Evolutionary conservation across 2,113 vertebrate species (phyloP).

Genomic region (Perca fluviatilis): DNA sequence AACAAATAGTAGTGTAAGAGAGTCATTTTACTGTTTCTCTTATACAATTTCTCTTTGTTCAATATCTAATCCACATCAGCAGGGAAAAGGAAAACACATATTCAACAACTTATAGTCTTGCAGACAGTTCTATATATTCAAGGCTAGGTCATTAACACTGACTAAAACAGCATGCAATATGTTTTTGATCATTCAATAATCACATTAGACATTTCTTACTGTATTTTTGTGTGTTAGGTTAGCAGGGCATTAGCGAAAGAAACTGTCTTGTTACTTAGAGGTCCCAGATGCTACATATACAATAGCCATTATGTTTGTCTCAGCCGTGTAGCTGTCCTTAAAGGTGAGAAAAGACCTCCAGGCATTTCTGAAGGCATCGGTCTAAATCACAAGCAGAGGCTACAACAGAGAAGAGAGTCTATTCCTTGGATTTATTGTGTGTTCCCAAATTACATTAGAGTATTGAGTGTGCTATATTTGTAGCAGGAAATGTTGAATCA

Average conservation of each 20-base stretch:
- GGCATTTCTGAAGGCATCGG: neutral
- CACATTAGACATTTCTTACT: neutral
- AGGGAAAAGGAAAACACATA: neutral
- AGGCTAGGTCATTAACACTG: neutral
- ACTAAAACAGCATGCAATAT: neutral
- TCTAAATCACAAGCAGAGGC: constrained; percentile 8
- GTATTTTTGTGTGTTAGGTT: neutral
- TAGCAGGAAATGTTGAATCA: constrained; percentile 1
- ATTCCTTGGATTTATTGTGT: neutral
- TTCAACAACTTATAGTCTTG: neutral
- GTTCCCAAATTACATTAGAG: neutral
- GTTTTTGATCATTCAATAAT: neutral
- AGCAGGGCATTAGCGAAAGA: neutral
- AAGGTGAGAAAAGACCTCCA: constrained; percentile 4
- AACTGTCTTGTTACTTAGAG: neutral
- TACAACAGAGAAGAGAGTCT: neutral
- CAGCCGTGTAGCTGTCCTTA: neutral
- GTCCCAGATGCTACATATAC: neutral
- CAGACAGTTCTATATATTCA: neutral
- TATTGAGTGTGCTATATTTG: neutral
- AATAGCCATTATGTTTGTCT: constrained; percentile 2
- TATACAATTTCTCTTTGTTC: neutral
- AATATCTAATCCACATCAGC: neutral
- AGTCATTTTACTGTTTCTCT: neutral
- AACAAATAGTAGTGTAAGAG: neutral